Conservation (phyloP, 2,797 vertebrate genomes). For the Nannoperca obscura region DNA sequence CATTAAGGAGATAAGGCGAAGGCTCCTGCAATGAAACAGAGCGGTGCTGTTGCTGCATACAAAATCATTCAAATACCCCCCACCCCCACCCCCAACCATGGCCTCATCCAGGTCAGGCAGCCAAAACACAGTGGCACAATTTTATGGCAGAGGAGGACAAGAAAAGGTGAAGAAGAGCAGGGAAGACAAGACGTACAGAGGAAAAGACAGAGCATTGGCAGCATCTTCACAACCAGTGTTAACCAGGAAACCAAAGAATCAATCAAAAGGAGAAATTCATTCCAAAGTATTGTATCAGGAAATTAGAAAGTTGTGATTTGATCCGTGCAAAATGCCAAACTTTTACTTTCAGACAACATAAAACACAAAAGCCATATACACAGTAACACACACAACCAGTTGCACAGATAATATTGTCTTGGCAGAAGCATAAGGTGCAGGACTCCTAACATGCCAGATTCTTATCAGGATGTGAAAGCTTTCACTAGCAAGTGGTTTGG, state of each 20-base stretch:
- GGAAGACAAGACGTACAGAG: not conserved
- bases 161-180: slow-evolving; percentile 9
- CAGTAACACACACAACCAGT: slow-evolving; percentile 5
- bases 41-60: slow-evolving; percentile 69
- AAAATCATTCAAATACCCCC: slow-evolving; percentile 72
- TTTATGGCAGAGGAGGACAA: slow-evolving; percentile 21
- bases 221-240: slow-evolving; percentile 1
- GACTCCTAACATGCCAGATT: slow-evolving; percentile 18
- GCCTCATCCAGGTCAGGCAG: slow-evolving; percentile 43
- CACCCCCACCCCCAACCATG: not conserved
- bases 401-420: slow-evolving; percentile 18
- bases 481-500: slow-evolving; percentile 17
- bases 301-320: slow-evolving; percentile 19
- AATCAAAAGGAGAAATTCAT: slow-evolving; percentile 23
- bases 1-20: slow-evolving; percentile 82
- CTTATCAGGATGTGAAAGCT: slow-evolving; percentile 18
- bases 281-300: slow-evolving; percentile 9
- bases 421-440: slow-evolving; percentile 19
- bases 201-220: not conserved
- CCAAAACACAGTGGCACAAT: slow-evolving; percentile 21
- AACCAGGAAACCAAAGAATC: slow-evolving; percentile 7
- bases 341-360: not conserved
- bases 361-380: not conserved
- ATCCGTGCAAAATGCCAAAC: slow-evolving; percentile 20
- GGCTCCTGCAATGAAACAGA: slow-evolving; percentile 76